These are phyloP conservation scores for Dendrolimus pini DNA, from an alignment of 2,888 invertebrate species.

Conservation along the genomic window DNA sequence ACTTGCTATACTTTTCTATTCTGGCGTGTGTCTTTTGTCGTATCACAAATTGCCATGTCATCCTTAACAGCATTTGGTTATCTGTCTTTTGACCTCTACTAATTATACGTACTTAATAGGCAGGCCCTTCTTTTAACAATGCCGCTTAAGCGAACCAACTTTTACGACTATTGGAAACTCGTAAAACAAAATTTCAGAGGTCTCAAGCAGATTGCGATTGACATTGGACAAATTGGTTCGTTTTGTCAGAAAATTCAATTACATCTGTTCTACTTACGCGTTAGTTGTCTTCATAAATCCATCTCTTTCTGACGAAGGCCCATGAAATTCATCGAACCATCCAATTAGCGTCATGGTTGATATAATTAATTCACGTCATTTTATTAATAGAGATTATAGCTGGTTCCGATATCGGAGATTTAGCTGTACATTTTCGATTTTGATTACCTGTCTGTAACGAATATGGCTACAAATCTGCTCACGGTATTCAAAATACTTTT, in stretches of 20 bases:
- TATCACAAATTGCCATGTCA: no score
- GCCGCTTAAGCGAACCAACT: not conserved
- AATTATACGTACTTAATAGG: no score
- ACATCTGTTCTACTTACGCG: not conserved
- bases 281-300: not conserved
- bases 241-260: conserved; percentile 13
- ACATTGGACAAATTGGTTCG: conserved; percentile 16
- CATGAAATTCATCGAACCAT: not conserved
- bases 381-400: not conserved
- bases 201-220: conserved; percentile 15
- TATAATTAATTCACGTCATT: not conserved
- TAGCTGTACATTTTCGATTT: no score
- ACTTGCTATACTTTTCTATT: no score
- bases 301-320: not conserved
- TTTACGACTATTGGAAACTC: conserved; percentile 11
- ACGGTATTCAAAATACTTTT: no score
- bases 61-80: no score
- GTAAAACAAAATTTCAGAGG: conserved; percentile 12
- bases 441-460: no score
- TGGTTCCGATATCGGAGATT: not conserved
- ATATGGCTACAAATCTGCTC: no score
- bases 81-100: no score
- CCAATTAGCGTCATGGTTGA: not conserved
- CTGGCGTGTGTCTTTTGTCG: no score
- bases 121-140: not conserved